Percentiles rank a stretch among this genome's conserved stretches.
Evolutionary conservation across 2,888 invertebrate species (phyloP).

Genomic region (Perizoma flavofasciatum): DNA sequence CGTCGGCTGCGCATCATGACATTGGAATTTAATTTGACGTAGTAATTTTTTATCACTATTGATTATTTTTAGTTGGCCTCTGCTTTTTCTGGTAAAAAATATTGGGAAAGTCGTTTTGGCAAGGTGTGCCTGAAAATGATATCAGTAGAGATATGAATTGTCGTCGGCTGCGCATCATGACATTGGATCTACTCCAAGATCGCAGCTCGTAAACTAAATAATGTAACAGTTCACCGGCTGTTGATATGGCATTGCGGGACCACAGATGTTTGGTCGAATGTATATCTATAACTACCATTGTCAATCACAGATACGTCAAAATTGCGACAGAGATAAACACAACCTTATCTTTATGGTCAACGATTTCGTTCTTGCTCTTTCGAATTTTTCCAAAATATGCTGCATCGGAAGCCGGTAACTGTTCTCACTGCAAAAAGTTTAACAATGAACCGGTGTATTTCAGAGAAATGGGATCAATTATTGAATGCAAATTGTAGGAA

Average conservation of each 20-base stretch:
- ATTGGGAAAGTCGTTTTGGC: constrained; percentile 16
- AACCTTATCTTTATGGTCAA: too few relatives aligned
- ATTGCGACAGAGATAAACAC: too few relatives aligned
- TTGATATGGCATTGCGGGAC: background rate
- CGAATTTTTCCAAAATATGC: too few relatives aligned
- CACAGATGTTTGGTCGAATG: background rate
- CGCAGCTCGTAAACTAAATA: constrained; percentile 32
- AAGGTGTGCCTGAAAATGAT: constrained; percentile 18
- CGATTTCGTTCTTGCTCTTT: too few relatives aligned
- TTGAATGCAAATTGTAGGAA: background rate
- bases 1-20: constrained; percentile 25
- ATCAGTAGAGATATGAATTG: constrained; percentile 31
- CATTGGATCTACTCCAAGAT: constrained; percentile 36
- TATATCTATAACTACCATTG: background rate
- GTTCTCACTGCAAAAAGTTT: too few relatives aligned
- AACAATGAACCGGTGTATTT: too few relatives aligned
- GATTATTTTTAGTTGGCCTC: background rate
- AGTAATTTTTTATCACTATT: background rate
- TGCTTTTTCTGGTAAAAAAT: constrained; percentile 5
- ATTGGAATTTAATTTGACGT: too few relatives aligned
- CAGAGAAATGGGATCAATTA: background rate
- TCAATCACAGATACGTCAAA: background rate
- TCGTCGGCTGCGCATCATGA: constrained; percentile 28
- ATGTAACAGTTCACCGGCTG: background rate
- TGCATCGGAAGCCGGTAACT: too few relatives aligned